Percentiles rank a stretch among this genome's conserved stretches.
phyloP scores from a whole-genome alignment of 2,888 invertebrate species.

The Agelastica alni region DNA sequence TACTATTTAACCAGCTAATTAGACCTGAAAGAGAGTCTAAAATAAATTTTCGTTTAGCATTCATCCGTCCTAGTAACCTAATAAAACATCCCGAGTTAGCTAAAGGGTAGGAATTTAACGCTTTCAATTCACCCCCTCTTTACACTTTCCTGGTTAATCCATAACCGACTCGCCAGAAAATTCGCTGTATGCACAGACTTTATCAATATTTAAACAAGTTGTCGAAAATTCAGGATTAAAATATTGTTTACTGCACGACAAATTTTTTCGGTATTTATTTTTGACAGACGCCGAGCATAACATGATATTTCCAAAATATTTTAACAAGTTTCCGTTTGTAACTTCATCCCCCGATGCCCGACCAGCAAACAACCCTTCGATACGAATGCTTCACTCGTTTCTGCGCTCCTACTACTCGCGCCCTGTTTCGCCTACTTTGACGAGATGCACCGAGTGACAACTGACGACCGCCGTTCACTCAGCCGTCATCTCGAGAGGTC shows the following conservation, averaged over 20 bases:
- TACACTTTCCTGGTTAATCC: no score
- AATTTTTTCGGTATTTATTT: no score
- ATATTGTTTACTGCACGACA: no score
- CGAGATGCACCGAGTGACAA: conserved; percentile 38
- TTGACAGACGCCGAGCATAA: no score
- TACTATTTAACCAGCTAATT: no score
- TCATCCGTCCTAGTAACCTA: conserved; percentile 7
- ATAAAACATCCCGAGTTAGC: not conserved
- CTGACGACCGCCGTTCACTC: conserved; percentile 38
- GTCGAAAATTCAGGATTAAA: no score
- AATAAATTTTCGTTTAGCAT: not conserved
- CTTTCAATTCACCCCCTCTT: conserved; percentile 6
- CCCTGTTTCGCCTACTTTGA: conserved; percentile 39
- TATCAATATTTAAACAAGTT: no score
- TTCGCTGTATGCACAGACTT: no score
- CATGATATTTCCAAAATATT: no score
- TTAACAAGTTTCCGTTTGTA: not conserved
- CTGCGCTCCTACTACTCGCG: conserved; percentile 38
- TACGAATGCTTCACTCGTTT: conserved; percentile 20
- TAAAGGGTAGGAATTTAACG: not conserved
- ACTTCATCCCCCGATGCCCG: conserved; percentile 1
- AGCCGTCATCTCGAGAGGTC: conserved; percentile 30
- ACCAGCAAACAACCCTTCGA: conserved; percentile 22
- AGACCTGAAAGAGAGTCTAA: no score
- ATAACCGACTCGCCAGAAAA: no score